Percentiles rank a stretch among this genome's conserved stretches.
These are phyloP conservation scores for Eulimnadia texana DNA, from an alignment of 1,140 invertebrate species.

Conservation along the genomic window DNA sequence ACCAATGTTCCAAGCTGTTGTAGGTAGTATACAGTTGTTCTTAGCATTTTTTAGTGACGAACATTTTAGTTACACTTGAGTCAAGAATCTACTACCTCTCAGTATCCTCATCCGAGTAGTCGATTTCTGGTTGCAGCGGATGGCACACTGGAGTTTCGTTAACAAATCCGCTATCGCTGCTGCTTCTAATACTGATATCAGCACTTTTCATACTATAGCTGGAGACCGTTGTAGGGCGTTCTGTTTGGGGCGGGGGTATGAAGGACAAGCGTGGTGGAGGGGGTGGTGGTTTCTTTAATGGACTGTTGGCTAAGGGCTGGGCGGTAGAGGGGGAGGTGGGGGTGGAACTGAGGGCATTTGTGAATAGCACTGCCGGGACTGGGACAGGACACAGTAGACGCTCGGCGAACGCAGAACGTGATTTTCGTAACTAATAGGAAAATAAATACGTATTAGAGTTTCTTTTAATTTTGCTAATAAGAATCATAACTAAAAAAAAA, in stretches of 20 bases:
- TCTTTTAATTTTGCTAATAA: too few species aligned
- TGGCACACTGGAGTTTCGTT: slow-evolving; percentile 47
- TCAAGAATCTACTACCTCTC: slow-evolving; percentile 37
- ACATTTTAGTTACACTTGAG: too few species aligned
- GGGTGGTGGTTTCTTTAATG: slow-evolving; percentile 13
- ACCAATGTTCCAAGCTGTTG: too few species aligned
- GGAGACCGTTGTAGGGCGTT: slow-evolving; percentile 13
- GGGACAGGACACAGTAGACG: slow-evolving; percentile 34
- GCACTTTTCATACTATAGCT: slow-evolving; percentile 16
- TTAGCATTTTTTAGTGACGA: too few species aligned
- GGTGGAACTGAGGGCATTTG: slow-evolving; percentile 24
- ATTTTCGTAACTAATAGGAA: slow-evolving; percentile 18
- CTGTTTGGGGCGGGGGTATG: slow-evolving; percentile 2
- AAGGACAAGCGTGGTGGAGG: slow-evolving; percentile 15
- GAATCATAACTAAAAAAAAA: too few species aligned
- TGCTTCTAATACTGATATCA: slow-evolving; percentile 49
- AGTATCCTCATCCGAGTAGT: slow-evolving; percentile 76
- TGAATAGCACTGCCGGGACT: slow-evolving; percentile 31
- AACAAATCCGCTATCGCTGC: slow-evolving; percentile 79
- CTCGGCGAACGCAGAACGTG: slow-evolving; percentile 14
- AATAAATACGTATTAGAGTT: background rate
- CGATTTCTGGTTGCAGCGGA: slow-evolving; percentile 70
- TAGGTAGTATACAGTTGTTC: too few species aligned
- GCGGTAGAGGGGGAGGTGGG: slow-evolving; percentile 28
- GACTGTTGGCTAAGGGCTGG: slow-evolving; percentile 3